phyloP scores from a whole-genome alignment of 2,797 vertebrate species.

The Tarsius wallacei region DNA sequence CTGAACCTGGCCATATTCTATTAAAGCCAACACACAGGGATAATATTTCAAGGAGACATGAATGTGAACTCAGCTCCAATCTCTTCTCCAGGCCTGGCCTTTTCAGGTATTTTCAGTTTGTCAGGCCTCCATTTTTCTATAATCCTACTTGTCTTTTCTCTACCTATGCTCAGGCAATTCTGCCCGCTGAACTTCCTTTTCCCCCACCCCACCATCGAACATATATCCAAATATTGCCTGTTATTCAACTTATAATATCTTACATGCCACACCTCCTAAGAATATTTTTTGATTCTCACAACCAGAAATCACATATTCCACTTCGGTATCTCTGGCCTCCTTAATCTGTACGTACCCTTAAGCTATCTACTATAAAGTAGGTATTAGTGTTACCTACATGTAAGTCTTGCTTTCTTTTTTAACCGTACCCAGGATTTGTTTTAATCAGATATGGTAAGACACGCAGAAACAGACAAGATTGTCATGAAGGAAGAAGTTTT shows the following conservation, averaged over 20 bases:
- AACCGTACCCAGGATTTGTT: background rate
- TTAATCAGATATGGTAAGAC: background rate
- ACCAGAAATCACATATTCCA: background rate
- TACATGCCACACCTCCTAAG: background rate
- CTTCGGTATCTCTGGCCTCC: background rate
- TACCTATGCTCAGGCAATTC: background rate
- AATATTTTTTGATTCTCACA: background rate
- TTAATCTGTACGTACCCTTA: background rate
- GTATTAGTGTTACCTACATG: fast-evolving
- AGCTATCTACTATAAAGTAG: background rate
- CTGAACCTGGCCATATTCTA: background rate
- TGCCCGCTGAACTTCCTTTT: background rate
- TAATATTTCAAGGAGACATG: background rate
- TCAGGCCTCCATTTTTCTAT: background rate
- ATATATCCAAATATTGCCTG: background rate
- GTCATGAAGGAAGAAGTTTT: background rate
- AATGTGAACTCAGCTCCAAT: background rate
- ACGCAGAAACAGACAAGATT: background rate
- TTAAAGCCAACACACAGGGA: background rate
- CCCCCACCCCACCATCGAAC: fast-evolving
- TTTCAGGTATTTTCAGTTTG: background rate
- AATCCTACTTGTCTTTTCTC: background rate
- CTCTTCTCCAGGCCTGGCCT: background rate
- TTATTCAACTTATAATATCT: background rate
- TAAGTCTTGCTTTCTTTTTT: background rate